Percentiles rank a stretch among this genome's conserved stretches.
Evolutionary conservation across 1,140 invertebrate genomes (phyloP).

Genomic region (Leucophenga varia): DNA sequence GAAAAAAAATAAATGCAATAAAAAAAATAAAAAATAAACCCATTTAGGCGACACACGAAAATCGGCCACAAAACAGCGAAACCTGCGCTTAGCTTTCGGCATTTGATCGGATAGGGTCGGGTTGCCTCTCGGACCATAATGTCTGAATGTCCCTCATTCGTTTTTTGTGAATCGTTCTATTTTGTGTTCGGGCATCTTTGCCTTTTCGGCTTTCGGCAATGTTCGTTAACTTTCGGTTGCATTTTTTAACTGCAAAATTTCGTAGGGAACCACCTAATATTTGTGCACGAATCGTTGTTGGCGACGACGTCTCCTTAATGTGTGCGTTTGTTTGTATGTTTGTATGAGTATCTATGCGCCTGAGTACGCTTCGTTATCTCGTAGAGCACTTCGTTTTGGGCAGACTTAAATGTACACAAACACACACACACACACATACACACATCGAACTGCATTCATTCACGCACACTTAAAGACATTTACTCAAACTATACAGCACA

Average conservation of each 20-base stretch:
- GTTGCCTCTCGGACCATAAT: too few relatives aligned
- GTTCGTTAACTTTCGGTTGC: too few relatives aligned
- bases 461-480: too few relatives aligned
- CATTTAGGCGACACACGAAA: constrained; percentile 28
- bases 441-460: constrained; percentile 14
- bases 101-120: constrained; percentile 4
- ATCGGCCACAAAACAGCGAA: constrained; percentile 46
- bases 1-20: neutral
- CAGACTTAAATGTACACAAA: constrained; percentile 20
- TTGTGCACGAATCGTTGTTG: too few relatives aligned
- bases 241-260: too few relatives aligned
- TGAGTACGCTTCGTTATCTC: constrained; percentile 54
- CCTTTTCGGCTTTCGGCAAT: too few relatives aligned
- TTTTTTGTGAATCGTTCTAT: too few relatives aligned
- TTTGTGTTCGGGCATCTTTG: too few relatives aligned
- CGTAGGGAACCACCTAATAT: constrained; percentile 47
- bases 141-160: too few relatives aligned
- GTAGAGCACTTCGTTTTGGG: constrained; percentile 52
- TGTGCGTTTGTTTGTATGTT: constrained; percentile 5
- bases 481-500: constrained; percentile 22
- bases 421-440: constrained; percentile 19
- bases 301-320: neutral
- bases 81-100: constrained; percentile 9
- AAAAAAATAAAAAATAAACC: constrained; percentile 24
- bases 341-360: constrained; percentile 34